These are phyloP conservation scores for Halictus rubicundus DNA, from an alignment of 1,140 invertebrate species.

Conservation along the genomic window DNA sequence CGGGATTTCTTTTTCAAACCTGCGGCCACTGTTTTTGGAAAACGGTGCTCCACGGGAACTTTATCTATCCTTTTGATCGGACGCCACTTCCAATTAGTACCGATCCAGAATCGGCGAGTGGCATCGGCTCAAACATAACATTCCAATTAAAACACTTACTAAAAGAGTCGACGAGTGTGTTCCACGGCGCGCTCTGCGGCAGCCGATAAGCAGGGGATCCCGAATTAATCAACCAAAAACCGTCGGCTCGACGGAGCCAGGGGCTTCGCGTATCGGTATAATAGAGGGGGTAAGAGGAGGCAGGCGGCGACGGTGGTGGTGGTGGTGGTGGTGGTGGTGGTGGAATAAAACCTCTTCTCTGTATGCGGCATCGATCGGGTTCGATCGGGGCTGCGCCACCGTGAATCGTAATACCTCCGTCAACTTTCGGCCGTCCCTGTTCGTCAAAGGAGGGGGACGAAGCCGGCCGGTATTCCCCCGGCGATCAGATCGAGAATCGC, in stretches of 20 bases:
- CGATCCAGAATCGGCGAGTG: not conserved
- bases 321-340: too few relatives aligned
- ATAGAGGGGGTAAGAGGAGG: not conserved
- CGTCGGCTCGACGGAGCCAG: not conserved
- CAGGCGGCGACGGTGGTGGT: too few relatives aligned
- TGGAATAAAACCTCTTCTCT: conserved; percentile 6
- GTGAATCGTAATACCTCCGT: conserved; percentile 20
- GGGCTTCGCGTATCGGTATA: not conserved
- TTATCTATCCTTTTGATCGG: too few relatives aligned
- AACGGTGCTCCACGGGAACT: too few relatives aligned
- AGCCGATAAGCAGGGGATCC: conserved; percentile 1
- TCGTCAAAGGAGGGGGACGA: not conserved
- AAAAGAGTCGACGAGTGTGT: not conserved
- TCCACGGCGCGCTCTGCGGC: not conserved
- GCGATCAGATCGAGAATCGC: conserved; percentile 18
- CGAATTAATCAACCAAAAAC: conserved; percentile 14
- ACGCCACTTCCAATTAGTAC: too few relatives aligned
- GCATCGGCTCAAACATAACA: not conserved
- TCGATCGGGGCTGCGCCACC: conserved; percentile 2
- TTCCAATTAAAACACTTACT: conserved; percentile 2
- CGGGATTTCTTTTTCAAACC: too few relatives aligned
- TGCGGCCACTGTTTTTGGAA: too few relatives aligned
- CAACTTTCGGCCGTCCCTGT: not conserved
- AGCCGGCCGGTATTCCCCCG: conserved; percentile 17
- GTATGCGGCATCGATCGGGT: not conserved